Evolutionary conservation across 2,797 vertebrate species (phyloP).

Genomic region (Phyllotis vaccarum): DNA sequence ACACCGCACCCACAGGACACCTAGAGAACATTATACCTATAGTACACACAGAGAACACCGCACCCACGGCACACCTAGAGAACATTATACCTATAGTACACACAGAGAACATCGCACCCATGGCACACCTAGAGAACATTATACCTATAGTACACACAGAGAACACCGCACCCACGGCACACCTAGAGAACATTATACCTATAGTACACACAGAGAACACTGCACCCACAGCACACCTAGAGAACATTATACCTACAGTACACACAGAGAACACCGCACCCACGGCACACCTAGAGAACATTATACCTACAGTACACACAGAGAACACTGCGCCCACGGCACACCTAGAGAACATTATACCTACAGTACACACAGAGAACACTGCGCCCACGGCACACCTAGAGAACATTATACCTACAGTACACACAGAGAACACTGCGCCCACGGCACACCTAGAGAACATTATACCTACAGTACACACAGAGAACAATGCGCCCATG

Average conservation of each 20-base stretch:
- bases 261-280: neutral
- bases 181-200: neutral
- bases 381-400: neutral
- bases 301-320: neutral
- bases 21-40: neutral
- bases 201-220: neutral
- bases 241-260: neutral
- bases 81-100: neutral
- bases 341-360: neutral
- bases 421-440: too few relatives aligned
- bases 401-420: too few relatives aligned
- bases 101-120: too few relatives aligned
- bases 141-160: neutral
- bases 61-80: too few relatives aligned
- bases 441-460: too few relatives aligned
- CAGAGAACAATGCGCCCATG: neutral
- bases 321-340: too few relatives aligned
- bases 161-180: neutral
- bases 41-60: neutral
- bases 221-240: too few relatives aligned
- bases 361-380: neutral
- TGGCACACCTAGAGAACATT: neutral
- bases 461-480: neutral
- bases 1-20: too few relatives aligned
- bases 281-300: too few relatives aligned